phyloP scores from a whole-genome alignment of 2,888 invertebrate species.

The Ormia ochracea region DNA sequence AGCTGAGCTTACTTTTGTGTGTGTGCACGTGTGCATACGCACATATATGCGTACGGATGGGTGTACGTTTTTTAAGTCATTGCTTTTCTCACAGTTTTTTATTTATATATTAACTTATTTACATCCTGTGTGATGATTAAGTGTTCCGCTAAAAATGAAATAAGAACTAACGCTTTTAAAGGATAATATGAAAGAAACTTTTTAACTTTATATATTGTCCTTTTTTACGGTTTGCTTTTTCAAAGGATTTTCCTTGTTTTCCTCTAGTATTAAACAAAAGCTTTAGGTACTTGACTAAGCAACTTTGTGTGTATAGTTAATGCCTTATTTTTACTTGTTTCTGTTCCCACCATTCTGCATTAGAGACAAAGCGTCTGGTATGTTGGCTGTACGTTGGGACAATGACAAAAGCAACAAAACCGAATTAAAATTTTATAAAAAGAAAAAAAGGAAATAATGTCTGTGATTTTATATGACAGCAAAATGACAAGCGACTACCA shows the following conservation, averaged over 20 bases:
- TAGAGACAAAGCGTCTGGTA: slow-evolving; percentile 51
- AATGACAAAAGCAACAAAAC: slow-evolving; percentile 23
- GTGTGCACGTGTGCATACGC: no score
- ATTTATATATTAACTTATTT: slow-evolving; percentile 50
- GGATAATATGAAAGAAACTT: slow-evolving; percentile 53
- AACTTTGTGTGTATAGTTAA: slow-evolving; percentile 41
- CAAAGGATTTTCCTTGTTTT: slow-evolving; percentile 32
- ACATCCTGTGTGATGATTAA: slow-evolving; percentile 59
- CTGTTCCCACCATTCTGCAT: neutral
- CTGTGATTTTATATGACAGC: slow-evolving; percentile 64
- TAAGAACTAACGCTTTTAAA: slow-evolving; percentile 32
- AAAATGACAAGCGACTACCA: slow-evolving; percentile 66
- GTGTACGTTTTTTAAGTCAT: neutral
- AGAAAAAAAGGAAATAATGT: slow-evolving; percentile 47
- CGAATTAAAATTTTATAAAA: slow-evolving; percentile 46
- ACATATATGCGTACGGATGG: no score
- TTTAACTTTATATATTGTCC: slow-evolving; percentile 55
- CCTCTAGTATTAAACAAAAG: slow-evolving; percentile 52
- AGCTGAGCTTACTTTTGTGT: no score
- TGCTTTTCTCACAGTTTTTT: slow-evolving; percentile 8
- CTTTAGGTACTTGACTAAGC: slow-evolving; percentile 50
- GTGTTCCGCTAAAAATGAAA: slow-evolving; percentile 34
- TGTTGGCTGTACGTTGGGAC: slow-evolving; percentile 31
- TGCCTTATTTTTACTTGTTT: slow-evolving; percentile 23
- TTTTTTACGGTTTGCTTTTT: slow-evolving; percentile 51